Evolutionary conservation across 2,797 vertebrate species (phyloP).

Genomic region (Sebastes nivosus): DNA sequence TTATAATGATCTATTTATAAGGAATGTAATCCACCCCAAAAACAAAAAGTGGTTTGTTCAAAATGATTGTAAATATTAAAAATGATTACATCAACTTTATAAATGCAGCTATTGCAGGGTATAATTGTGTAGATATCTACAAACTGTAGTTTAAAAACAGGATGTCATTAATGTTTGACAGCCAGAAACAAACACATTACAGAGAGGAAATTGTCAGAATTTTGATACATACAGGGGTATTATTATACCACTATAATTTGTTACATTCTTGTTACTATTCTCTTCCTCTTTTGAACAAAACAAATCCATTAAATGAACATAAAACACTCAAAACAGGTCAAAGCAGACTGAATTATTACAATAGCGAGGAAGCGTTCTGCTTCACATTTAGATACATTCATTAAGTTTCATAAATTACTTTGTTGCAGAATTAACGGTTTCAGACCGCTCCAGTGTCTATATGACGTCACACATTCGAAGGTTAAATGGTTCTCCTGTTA

Average conservation of each 20-base stretch:
- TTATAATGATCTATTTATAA: neutral
- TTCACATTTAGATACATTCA: neutral
- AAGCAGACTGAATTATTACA: too few species aligned
- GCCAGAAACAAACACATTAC: neutral
- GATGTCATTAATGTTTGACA: neutral
- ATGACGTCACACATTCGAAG: neutral
- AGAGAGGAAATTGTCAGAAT: neutral
- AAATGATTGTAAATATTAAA: neutral
- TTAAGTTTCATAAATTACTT: neutral
- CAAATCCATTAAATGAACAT: neutral
- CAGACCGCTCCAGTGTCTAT: neutral
- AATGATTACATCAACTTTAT: neutral
- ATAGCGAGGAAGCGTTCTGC: neutral
- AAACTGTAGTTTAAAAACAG: neutral
- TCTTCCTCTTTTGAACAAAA: neutral
- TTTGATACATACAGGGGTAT: neutral
- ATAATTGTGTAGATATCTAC: neutral
- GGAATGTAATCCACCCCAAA: neutral
- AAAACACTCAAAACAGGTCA: neutral
- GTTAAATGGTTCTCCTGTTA: neutral
- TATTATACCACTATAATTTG: neutral
- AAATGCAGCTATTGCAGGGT: neutral
- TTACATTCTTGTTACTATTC: neutral
- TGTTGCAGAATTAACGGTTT: neutral
- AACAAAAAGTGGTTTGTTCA: neutral